Conservation (phyloP, 1,140 invertebrate genomes). For the Cyphomyrmex costatus region DNA sequence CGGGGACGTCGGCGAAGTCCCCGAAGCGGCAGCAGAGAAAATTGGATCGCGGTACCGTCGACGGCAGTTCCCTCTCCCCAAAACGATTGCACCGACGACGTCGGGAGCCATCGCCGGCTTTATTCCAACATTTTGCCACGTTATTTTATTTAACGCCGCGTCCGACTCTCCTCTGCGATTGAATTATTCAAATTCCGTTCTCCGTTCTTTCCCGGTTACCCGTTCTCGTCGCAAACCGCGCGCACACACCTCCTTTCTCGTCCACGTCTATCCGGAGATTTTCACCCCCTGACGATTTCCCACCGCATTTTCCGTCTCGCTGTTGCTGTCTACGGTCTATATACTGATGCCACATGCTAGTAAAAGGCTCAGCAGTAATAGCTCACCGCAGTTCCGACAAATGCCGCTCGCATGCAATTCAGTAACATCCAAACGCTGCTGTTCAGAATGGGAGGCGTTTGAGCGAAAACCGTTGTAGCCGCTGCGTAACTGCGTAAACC, state of each 20-base stretch:
- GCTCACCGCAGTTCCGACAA: constrained; percentile 51
- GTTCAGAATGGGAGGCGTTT: constrained; percentile 39
- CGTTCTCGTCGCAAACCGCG: constrained; percentile 45
- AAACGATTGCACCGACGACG: constrained; percentile 51
- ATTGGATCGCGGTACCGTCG: constrained; percentile 64
- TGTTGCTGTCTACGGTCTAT: constrained; percentile 37
- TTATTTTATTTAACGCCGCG: constrained; percentile 75
- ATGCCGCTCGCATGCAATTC: constrained; percentile 37
- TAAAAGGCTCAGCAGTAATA: constrained; percentile 59
- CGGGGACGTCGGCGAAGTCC: constrained; percentile 39
- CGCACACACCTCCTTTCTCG: constrained; percentile 11
- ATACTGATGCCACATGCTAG: constrained; percentile 41
- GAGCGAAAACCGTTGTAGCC: constrained; percentile 48
- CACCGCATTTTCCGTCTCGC: constrained; percentile 55
- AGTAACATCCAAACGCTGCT: constrained; percentile 50
- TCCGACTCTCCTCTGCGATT: constrained; percentile 68
- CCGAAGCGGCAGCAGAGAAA: constrained; percentile 63
- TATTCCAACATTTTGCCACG: constrained; percentile 73
- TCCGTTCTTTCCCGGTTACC: constrained; percentile 46
- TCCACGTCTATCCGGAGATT: constrained; percentile 66
- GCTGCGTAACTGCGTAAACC: constrained; percentile 40
- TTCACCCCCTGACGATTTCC: constrained; percentile 64
- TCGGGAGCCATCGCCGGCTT: constrained; percentile 56
- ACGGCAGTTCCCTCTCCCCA: neutral
- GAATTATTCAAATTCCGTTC: constrained; percentile 75